Conservation (phyloP, 2,797 vertebrate genomes). For the Lutjanus campechanus region DNA sequence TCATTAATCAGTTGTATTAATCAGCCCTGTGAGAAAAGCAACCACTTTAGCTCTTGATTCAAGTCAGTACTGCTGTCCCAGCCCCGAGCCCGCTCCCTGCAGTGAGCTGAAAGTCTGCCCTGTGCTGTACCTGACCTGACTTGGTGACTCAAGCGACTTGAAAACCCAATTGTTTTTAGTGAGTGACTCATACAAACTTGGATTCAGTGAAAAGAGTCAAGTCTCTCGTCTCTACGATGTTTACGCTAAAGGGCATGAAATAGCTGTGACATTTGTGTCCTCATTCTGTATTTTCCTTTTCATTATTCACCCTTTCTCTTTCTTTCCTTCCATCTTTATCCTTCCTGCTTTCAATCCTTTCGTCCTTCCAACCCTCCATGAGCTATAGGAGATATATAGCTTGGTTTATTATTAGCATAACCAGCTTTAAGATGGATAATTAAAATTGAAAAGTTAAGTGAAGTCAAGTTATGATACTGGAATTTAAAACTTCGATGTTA, state of each 20-base stretch:
- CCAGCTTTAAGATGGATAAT: not conserved
- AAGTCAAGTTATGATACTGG: not conserved
- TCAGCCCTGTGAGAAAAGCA: too few relatives aligned
- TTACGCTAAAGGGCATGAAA: not conserved
- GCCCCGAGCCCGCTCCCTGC: too few relatives aligned
- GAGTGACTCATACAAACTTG: too few relatives aligned
- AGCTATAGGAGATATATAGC: not conserved
- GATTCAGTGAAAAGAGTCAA: too few relatives aligned
- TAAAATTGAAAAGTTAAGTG: not conserved
- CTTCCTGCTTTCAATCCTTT: not conserved
- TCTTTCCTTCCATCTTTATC: not conserved
- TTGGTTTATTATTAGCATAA: not conserved
- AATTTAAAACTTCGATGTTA: too few relatives aligned
- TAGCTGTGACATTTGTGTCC: not conserved
- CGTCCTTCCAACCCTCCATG: not conserved
- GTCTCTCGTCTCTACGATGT: not conserved
- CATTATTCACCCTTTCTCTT: not conserved
- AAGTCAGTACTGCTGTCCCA: too few relatives aligned
- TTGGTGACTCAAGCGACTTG: too few relatives aligned
- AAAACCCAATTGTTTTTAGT: too few relatives aligned
- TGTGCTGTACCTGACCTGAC: too few relatives aligned
- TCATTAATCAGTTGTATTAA: too few relatives aligned
- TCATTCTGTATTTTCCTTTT: not conserved
- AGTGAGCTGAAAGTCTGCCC: too few relatives aligned
- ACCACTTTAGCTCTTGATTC: too few relatives aligned